These are phyloP conservation scores for Anseranas semipalmata DNA, from an alignment of 2,113 vertebrate species.

Conservation along the genomic window DNA sequence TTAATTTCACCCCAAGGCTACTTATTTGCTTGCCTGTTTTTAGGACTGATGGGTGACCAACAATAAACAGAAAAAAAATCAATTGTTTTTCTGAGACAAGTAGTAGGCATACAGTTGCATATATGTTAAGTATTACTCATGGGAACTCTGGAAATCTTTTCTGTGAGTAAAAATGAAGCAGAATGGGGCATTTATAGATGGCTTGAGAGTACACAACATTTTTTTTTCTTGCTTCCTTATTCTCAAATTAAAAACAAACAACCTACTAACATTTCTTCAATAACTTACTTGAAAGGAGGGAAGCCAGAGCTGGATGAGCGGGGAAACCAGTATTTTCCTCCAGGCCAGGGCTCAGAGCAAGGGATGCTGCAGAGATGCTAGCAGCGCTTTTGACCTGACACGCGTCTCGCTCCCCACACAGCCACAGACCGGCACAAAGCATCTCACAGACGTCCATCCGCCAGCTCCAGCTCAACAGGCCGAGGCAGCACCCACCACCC, in stretches of 20 bases:
- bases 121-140: neutral
- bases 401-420: neutral
- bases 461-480: neutral
- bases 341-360: neutral
- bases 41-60: neutral
- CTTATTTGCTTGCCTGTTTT: neutral
- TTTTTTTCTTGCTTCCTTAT: neutral
- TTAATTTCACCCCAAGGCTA: neutral
- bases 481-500: neutral
- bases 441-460: fast-evolving
- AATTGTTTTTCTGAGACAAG: neutral
- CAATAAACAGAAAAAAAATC: neutral
- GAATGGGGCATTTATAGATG: neutral
- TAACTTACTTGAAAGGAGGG: neutral
- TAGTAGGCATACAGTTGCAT: neutral
- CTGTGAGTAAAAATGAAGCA: neutral
- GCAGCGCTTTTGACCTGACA: neutral
- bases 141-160: neutral
- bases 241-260: neutral
- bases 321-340: neutral
- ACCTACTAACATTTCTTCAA: neutral
- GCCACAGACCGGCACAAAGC: neutral
- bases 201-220: neutral
- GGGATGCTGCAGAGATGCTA: neutral
- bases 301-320: neutral